These are phyloP conservation scores for Zoanthus sansibaricus DNA, from an alignment of 92 coral and sea anemone species.

Conservation along the genomic window DNA sequence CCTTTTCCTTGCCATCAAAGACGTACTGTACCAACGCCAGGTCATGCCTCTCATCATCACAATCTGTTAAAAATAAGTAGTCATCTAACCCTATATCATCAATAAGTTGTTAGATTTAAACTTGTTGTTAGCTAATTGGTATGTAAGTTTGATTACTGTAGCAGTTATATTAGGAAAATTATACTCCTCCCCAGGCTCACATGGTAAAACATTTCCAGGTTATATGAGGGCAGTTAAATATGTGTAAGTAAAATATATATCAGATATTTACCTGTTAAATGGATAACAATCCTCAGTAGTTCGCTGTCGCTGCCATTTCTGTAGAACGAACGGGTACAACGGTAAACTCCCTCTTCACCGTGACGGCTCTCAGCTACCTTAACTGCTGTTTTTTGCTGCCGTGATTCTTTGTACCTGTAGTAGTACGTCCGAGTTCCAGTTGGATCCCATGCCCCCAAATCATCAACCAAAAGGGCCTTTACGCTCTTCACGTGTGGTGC, in stretches of 20 bases:
- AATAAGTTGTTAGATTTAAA: too few species aligned
- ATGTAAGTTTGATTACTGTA: too few species aligned
- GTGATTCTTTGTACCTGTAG: slow-evolving; percentile 47
- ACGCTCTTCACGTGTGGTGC: slow-evolving; percentile 58
- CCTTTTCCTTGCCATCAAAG: not conserved
- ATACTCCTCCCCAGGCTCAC: not conserved
- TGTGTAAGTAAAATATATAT: not conserved
- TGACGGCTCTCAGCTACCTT: slow-evolving; percentile 46
- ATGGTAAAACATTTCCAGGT: slow-evolving; percentile 14
- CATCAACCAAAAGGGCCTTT: slow-evolving; percentile 58
- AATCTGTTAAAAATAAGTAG: too few species aligned
- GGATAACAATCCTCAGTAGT: slow-evolving; percentile 47
- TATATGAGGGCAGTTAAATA: not conserved
- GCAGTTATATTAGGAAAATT: too few species aligned
- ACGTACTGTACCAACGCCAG: too few species aligned
- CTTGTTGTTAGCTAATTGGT: not conserved
- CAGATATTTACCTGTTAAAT: slow-evolving; percentile 48
- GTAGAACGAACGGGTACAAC: slow-evolving; percentile 46
- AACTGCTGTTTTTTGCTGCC: slow-evolving; percentile 14
- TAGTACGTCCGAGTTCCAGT: slow-evolving; percentile 62
- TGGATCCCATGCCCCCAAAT: slow-evolving; percentile 56
- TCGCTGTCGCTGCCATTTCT: slow-evolving; percentile 62
- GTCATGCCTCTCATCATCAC: too few species aligned
- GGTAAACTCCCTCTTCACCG: slow-evolving; percentile 48
- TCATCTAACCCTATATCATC: too few species aligned